These are phyloP conservation scores for Mus pahari DNA, from an alignment of 2,113 vertebrate genomes.

Conservation along the genomic window DNA sequence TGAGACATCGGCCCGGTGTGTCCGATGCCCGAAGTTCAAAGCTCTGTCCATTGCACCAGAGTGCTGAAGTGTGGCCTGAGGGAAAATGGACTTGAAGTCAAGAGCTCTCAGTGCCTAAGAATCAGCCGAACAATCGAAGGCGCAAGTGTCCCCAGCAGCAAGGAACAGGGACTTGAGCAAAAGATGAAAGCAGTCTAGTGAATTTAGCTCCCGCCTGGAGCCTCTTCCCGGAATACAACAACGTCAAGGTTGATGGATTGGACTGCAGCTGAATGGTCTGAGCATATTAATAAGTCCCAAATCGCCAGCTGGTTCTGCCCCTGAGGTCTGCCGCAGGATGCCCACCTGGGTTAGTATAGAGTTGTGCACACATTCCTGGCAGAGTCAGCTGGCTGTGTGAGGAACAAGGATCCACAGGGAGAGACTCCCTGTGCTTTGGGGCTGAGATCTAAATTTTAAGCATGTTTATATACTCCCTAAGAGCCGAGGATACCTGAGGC, in stretches of 20 bases:
- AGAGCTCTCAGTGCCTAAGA: neutral
- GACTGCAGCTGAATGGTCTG: too few relatives aligned
- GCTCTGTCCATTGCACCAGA: rapidly evolving
- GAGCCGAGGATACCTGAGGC: neutral
- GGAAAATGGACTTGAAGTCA: too few relatives aligned
- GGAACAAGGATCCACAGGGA: neutral
- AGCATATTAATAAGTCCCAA: neutral
- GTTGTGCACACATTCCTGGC: rapidly evolving
- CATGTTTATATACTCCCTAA: too few relatives aligned
- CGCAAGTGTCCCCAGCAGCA: neutral
- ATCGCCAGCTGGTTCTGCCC: neutral
- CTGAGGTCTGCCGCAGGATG: rapidly evolving
- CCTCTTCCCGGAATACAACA: neutral
- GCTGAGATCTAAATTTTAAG: neutral
- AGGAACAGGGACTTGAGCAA: neutral
- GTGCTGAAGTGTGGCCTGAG: too few relatives aligned
- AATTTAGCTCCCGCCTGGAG: neutral
- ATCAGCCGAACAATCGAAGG: rapidly evolving
- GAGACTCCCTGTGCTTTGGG: neutral
- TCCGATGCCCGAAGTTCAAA: neutral
- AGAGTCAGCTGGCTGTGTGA: rapidly evolving
- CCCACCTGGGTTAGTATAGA: rapidly evolving
- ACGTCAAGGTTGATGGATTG: neutral
- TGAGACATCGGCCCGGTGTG: too few relatives aligned
- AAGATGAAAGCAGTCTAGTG: neutral